Evolutionary conservation across 2,113 vertebrate genomes (phyloP), one percentile per base, ranked within the genome.

Genomic region (Rhea americana): DNA sequence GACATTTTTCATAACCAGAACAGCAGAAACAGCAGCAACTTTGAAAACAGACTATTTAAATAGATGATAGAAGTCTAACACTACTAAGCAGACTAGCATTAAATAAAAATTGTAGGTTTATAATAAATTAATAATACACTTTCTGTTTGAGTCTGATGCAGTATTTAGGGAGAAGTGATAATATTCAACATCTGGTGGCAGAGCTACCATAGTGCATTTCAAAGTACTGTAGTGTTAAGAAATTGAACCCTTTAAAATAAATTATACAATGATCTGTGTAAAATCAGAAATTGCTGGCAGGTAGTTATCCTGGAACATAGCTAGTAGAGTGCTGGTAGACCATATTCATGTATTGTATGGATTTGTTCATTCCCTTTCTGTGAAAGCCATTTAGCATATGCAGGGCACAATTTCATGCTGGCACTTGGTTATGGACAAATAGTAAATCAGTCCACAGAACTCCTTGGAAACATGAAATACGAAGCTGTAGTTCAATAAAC

Each of bases 71-170:
- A 85, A 85, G 58, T 81, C 53, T 67, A 96, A 90, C 24, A 30
- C 43, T 82, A 58, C 65, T 91, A 66, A 55, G 51, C 86, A 74
- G 62, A 81, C 7, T 65, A 56, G 41, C 93, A 74, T 94, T 91
- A 94, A 93, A 92, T 90, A 94, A 89, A 93, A 89, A 82, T 72
- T 87, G 71, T 93, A 96, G 81, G 81, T 87, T 96, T 96, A 90
- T 67, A 97, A 96, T 97, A 96, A 97, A 96, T 96, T 91, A 97
- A 92, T 93, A 94, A 94, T 67, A 90, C 85, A 72, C 58, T 94
- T 90, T 92, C 43, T 21, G 70, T 85, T 92, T 95, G 84, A 94
- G 25, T 80, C 48, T 81, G 76, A 26, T 20, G 71, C 55, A 90
- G 56, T 94, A 62, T 93, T 89, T 63, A 51, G 47, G 53, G 66